Conservation (phyloP, 2,113 vertebrate genomes). For the Eidolon helvum region DNA sequence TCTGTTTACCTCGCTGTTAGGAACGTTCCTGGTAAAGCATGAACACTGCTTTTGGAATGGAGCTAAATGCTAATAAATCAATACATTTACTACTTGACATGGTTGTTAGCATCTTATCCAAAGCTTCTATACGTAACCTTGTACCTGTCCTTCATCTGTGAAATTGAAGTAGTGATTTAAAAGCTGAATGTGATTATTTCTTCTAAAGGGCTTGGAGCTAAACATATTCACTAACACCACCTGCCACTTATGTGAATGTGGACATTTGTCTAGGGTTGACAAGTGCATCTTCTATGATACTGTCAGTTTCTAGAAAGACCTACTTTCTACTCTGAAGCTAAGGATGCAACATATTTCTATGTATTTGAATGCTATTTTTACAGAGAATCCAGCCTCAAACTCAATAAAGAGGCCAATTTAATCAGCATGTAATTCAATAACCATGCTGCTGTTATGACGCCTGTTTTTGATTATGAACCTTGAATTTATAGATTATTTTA, state of each 20-base stretch:
- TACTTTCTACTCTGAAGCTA: not conserved
- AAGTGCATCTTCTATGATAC: not conserved
- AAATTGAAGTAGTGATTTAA: not conserved
- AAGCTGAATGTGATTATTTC: not conserved
- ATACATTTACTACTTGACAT: not conserved
- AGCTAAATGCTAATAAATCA: not conserved
- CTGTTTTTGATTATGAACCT: conserved; percentile 62
- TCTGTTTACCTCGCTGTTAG: not conserved
- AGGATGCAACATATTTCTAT: not conserved
- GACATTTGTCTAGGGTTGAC: not conserved
- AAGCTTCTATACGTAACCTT: not conserved
- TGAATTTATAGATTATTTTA: conserved; percentile 39
- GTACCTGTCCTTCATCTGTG: not conserved
- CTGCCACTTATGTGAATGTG: not conserved
- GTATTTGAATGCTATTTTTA: not conserved
- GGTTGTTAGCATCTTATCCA: not conserved
- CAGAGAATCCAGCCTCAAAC: not conserved
- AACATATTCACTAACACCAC: not conserved
- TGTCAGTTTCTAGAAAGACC: not conserved
- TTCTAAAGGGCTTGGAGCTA: not conserved
- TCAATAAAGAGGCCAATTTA: conserved; percentile 51
- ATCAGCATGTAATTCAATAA: conserved; percentile 21
- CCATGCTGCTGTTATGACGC: not conserved
- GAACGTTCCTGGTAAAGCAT: not conserved
- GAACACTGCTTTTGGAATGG: not conserved